A percentile compares a stretch with the other conserved stretches of the same genome.
Conservation (phyloP, 2,797 vertebrate genomes). For the Taenioides sp. region DNA sequence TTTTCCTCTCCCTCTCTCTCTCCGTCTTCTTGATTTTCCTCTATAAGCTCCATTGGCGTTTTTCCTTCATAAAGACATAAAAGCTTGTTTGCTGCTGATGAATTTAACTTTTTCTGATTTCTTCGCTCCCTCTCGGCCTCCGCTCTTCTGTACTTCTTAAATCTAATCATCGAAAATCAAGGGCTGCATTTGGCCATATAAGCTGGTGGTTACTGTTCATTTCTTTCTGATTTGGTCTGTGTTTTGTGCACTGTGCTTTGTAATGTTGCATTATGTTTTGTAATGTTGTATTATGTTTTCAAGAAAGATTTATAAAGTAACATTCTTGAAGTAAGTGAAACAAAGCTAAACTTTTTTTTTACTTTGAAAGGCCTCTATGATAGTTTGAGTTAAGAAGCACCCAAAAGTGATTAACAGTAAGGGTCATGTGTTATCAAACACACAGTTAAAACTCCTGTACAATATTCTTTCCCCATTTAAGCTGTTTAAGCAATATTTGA, state of each 20-base stretch:
- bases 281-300: not conserved
- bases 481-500: too few relatives aligned
- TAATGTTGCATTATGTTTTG: constrained; percentile 25
- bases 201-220: constrained; percentile 25
- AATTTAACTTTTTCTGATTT: not conserved
- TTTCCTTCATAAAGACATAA: constrained; percentile 20
- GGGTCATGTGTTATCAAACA: not conserved
- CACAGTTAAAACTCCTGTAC: too few relatives aligned
- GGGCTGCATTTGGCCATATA: constrained; percentile 23
- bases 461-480: too few relatives aligned
- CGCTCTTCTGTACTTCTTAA: constrained; percentile 13
- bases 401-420: not conserved
- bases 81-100: not conserved
- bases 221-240: constrained; percentile 18
- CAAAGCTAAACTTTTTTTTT: not conserved
- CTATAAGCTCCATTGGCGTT: constrained; percentile 1
- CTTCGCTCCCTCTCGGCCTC: not conserved
- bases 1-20: constrained; percentile 23
- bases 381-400: not conserved
- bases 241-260: constrained; percentile 10
- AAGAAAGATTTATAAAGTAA: constrained; percentile 16
- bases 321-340: not conserved
- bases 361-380: not conserved
- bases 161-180: constrained; percentile 44
- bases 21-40: constrained; percentile 13